Evolutionary conservation across 2,797 vertebrate genomes (phyloP), one percentile per base, ranked within the genome.

Genomic region (Notamacropus eugenii): DNA sequence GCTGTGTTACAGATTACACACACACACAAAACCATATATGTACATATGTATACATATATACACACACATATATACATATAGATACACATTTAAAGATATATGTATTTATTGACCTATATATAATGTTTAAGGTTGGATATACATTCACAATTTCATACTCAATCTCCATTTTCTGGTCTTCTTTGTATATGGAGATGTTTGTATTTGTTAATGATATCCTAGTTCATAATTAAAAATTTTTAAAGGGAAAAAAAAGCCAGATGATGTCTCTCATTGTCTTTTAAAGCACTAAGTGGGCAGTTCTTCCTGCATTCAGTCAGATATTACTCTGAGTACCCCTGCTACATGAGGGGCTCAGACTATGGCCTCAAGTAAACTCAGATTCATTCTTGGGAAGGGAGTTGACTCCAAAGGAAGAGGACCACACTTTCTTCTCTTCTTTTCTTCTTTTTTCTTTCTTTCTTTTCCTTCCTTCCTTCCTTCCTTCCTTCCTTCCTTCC

Each of bases 361-460:
- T 74, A 74, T 40, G 67, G 16, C 16, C 8, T 82, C 74, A 46
- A 82, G 74, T 8, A 82, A 46, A 27, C 5, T 82, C 22, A 46
- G 2, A 82, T 31, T 82, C 74, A 82, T 82, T 82, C 22, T 11
- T 46, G 12, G 40, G 22, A 82, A 82, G 8, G n/a, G 8, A 74
- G 6, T 5, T 74, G 54, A 90, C 29, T 95, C 50, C 58, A 92
- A 90, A 55, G 90, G 12, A 13, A 90, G 0, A n/a, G 54, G 10
- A 24, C 31, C 91, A 93, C 13, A 29, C 4, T 94, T 19, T 11
- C 82, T 5, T 92, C 34, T n/a, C 90, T 52, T 6, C 5, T 52
- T 11, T 13, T 0, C 6, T 2, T 31, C 3, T 0, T 1, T 0
- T 5, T 54, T 29, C 27, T 54, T 14, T 2, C 27, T 16, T 10